Percentiles rank a stretch among this genome's conserved stretches.
These are phyloP conservation scores for Oligia strigilis DNA, from an alignment of 2,888 invertebrate genomes.

Conservation along the genomic window DNA sequence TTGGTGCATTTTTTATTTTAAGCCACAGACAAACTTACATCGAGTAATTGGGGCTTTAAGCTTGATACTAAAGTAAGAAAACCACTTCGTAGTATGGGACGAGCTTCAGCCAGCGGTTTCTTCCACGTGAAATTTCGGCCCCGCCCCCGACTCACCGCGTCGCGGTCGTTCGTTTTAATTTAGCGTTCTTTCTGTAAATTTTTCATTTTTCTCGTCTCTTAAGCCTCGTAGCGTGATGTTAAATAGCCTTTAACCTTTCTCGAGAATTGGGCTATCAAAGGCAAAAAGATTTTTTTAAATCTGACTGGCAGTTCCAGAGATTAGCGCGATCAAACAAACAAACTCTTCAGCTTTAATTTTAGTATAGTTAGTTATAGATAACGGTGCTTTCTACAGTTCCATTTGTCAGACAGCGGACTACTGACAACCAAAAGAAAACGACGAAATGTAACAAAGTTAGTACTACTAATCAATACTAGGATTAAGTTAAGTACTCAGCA, in stretches of 20 bases:
- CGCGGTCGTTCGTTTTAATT: not conserved
- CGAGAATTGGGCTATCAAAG: not conserved
- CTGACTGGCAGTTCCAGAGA: not conserved
- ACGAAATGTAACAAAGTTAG: not conserved
- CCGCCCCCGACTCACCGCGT: no score
- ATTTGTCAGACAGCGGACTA: not conserved
- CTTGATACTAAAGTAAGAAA: not conserved
- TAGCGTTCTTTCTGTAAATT: not conserved
- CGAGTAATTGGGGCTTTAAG: not conserved
- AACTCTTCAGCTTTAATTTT: not conserved
- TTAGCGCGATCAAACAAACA: not conserved
- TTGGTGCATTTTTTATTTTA: not conserved
- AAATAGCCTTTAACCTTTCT: not conserved
- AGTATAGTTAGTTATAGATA: not conserved
- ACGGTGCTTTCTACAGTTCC: not conserved
- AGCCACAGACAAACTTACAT: not conserved
- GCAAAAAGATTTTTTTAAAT: not conserved
- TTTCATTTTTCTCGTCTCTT: not conserved
- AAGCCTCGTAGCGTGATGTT: not conserved
- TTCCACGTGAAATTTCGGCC: no score
- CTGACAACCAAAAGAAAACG: not conserved
- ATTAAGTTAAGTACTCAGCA: constrained; percentile 39
- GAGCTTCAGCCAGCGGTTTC: no score
- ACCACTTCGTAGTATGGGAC: not conserved
- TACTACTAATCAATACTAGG: constrained; percentile 24